phyloP scores from a whole-genome alignment of 2,113 vertebrate genomes.

The Nipponia nippon region DNA sequence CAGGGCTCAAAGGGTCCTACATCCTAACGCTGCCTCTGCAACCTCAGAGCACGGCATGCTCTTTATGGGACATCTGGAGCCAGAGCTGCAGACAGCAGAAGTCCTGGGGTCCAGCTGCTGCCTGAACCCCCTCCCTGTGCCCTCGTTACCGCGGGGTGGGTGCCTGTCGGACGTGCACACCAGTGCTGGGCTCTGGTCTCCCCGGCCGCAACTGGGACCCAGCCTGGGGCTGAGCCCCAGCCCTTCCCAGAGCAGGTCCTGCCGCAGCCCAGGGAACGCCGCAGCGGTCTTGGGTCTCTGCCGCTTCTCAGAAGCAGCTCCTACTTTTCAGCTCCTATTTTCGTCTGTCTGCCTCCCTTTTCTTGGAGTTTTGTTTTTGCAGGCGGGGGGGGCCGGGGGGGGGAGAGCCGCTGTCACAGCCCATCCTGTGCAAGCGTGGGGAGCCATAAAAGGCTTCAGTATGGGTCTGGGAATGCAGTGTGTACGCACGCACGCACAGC shows the following conservation, averaged over 20 bases:
- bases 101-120: background rate
- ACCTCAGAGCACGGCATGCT: fast-evolving
- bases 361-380: background rate
- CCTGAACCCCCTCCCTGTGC: background rate
- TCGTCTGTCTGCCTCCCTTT: background rate
- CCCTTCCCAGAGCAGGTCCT: background rate
- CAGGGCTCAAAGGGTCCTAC: fast-evolving
- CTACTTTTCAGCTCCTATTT: background rate
- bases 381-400: background rate
- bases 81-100: background rate
- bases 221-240: background rate
- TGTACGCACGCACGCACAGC: background rate
- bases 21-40: fast-evolving
- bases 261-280: fast-evolving
- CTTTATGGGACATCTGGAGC: fast-evolving
- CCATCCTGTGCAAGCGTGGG: background rate
- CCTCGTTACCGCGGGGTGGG: fast-evolving
- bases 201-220: background rate
- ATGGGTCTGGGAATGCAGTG: background rate
- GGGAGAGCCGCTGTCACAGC: background rate
- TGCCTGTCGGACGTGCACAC: fast-evolving
- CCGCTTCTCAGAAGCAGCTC: background rate
- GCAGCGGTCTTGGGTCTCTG: background rate
- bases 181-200: background rate
- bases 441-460: constrained; percentile 60